Evolutionary conservation across 1,140 invertebrate genomes (phyloP), one percentile per base, ranked within the genome.

Genomic region (Heliconius nattereri): DNA sequence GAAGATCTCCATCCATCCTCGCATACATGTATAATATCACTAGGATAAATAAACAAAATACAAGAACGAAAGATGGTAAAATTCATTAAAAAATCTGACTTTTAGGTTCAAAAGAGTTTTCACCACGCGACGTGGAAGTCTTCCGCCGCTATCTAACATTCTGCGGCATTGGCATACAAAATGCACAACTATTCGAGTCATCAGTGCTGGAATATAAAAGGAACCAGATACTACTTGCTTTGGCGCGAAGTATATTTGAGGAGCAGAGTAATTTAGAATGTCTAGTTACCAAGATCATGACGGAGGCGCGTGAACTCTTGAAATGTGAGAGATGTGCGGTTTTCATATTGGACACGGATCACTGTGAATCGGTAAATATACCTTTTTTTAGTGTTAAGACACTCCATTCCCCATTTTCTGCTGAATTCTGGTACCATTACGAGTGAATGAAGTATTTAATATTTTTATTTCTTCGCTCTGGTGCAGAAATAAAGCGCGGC

Each of bases 141-240:
- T 97, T 97, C 87, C 95, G 96, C 78, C 95, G 98, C 29, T 99
- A 99, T 93, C 95, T 99, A 23, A 99, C 98, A 7, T 99, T 99
- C 94, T 99, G 98, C 92, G 98, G 98, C 7, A 99, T 99, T 83
- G 98, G 98, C 9, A 98, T 99, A 85, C 98, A 99, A 94, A 99
- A 99, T 95, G 98, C 98, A 70, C 98, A 99, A 93, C 95, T 99
- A 3, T 99, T 99, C 93, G 98, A 99, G 94, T 97, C 98, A 79
- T 99, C 98, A 32, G 97, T 98, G 16, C 95, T 98, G 80, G 98
- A 99, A 90, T 99, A 99, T 90, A 96, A 98, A 85, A 96, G 98
- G 86, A 99, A 99, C 95, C 98, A 99, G 95, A 97, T 98, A 76
- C 95, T 98, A 11, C 94, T 98, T 82, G 98, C 98, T 85, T 94